These are phyloP conservation scores for Salvelinus sp. DNA, from an alignment of 2,113 vertebrate species.

Conservation along the genomic window DNA sequence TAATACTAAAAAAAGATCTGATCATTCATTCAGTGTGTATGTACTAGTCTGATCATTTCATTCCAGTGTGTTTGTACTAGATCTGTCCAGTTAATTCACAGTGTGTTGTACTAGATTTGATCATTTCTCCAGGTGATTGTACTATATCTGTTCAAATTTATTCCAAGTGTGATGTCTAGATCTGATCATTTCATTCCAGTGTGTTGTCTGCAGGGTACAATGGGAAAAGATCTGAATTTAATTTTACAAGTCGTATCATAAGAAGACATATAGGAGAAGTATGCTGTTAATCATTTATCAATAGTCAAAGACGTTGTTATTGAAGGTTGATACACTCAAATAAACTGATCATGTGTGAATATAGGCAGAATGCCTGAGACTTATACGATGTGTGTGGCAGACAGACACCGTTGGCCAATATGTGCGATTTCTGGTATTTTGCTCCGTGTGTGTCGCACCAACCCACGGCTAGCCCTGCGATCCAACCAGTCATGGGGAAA, in stretches of 20 bases:
- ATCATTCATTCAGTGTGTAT: too few relatives aligned
- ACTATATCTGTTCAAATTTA: too few relatives aligned
- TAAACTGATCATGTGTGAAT: conserved; percentile 41
- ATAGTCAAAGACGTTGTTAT: conserved; percentile 14
- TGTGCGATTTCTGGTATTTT: conserved; percentile 4
- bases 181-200: conserved; percentile 34
- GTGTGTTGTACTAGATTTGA: too few relatives aligned
- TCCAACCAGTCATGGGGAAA: conserved; percentile 22
- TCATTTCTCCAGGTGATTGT: too few relatives aligned
- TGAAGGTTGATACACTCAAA: neutral
- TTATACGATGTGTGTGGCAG: neutral
- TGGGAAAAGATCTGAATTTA: conserved; percentile 36
- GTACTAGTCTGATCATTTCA: too few relatives aligned
- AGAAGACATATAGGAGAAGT: conserved; percentile 34
- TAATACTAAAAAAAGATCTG: too few relatives aligned
- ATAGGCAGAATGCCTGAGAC: conserved; percentile 12
- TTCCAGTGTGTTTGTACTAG: too few relatives aligned
- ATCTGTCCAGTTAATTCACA: too few relatives aligned
- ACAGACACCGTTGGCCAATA: too few relatives aligned
- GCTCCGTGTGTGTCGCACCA: neutral
- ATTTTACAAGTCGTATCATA: conserved; percentile 65
- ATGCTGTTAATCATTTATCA: too few relatives aligned
- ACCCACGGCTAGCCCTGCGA: neutral
- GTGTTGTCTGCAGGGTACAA: neutral
- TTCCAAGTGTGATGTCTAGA: neutral